Percentiles rank a stretch among this genome's conserved stretches.
These are phyloP conservation scores for Mormyrus iriodes DNA, from an alignment of 2,113 vertebrate genomes.

Conservation along the genomic window DNA sequence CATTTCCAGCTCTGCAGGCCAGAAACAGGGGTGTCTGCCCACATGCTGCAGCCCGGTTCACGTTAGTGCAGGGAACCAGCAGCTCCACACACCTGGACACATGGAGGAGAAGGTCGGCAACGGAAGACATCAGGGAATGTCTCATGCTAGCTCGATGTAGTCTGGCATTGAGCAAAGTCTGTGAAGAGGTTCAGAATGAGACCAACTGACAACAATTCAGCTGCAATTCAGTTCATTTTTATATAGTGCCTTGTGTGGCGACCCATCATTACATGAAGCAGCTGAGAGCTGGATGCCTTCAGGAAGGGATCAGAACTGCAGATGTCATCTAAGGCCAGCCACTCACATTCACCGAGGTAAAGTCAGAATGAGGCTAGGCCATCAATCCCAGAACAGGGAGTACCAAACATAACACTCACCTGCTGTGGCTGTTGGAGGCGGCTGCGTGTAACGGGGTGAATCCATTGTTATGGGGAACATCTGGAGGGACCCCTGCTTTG, in stretches of 20 bases:
- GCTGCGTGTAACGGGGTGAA: conserved; percentile 87
- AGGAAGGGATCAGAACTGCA: neutral
- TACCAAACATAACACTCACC: conserved; percentile 60
- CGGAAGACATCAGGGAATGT: neutral
- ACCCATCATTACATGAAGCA: neutral
- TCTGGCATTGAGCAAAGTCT: neutral
- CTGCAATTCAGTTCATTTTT: neutral
- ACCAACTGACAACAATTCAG: neutral
- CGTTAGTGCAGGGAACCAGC: conserved; percentile 46
- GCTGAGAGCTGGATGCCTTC: neutral
- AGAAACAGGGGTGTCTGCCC: conserved; percentile 81
- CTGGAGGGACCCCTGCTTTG: conserved; percentile 74
- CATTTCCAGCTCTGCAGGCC: conserved; percentile 75
- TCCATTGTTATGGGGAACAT: conserved; percentile 79
- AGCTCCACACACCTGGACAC: conserved; percentile 73
- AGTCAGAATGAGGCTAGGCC: neutral
- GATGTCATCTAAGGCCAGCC: no score
- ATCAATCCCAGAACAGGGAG: neutral
- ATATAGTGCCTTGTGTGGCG: neutral
- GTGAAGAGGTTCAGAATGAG: neutral
- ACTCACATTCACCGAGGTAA: no score
- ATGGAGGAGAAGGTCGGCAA: neutral
- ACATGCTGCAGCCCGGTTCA: conserved; percentile 67
- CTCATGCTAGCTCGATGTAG: neutral
- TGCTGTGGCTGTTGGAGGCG: conserved; percentile 76